Evolutionary conservation across 2,113 vertebrate species (phyloP), one percentile per base, ranked within the genome.

Genomic region (Tetrax tetrax): DNA sequence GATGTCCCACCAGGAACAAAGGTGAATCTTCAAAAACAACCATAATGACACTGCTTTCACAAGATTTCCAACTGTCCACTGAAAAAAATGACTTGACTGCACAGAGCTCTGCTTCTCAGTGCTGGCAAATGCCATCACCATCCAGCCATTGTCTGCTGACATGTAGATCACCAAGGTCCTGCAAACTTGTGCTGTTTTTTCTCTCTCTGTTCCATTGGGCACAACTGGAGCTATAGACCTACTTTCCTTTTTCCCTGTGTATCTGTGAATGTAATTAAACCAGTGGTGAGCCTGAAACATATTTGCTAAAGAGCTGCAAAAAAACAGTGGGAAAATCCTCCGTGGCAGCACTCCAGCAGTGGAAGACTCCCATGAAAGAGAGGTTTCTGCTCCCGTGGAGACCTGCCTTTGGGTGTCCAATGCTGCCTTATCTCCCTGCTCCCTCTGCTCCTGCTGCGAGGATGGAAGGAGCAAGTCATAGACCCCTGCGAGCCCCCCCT

Each of bases 401-500:
- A 83, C 16, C 17, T 64, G 64, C 9, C 22, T 28, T 33, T 54
- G 31, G 12, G 10, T 35, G 41, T 51, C 21, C 12, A 21, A 4
- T 31, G 33, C 7, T 85, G 28, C 47, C 28, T 66, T 71, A 13
- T 56, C 21, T 81, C 13, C 54, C 10, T 0, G 1, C 3, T 82
- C 13, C 33, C 27, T 56, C 33, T 65, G 19, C 41, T 82, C 35
- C 31, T 75, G 28, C 29, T 86, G 18, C 35, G 20, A 22, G 1
- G 2, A 21, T 22, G 43, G 29, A 80, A 74, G 29, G 33, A 57
- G 5, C 7, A 63, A n/a, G 17, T 6, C 38, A 17, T 10, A 7
- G 48, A n/a, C 33, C 14, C 19, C 33, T 33, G 53, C 17, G 37
- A 75, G n/a, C 4, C 2, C 2, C 0, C 14, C 0, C 0, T 38